Base-by-base conservation (phyloP, 2,888 invertebrate species). In the Halictus quadricinctus region DNA sequence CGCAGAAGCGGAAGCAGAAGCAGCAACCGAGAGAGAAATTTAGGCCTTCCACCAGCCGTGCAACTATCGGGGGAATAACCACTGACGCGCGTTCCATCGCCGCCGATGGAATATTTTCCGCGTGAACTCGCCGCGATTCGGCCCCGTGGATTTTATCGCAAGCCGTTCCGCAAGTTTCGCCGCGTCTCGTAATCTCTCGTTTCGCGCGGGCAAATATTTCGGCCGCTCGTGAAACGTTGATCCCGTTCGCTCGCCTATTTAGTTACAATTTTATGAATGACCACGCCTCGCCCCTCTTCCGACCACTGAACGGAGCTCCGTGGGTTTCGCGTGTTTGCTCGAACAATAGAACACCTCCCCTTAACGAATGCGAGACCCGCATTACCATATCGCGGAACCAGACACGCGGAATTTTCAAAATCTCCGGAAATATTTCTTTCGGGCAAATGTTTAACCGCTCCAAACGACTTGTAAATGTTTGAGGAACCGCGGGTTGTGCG, bases 41-140 rank as follows among this genome's bases (percentile, higher is more conserved):
- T 75, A 54, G 70, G 69, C 58, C 58, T 70, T 25, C n/a, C 29
- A 18, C 70, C 13, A 66, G 8, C 48, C 21, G 66, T 21, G 2
- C 7, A 36, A 54, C 50, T 60, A n/a, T 46, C 73, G 13, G 7
- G 69, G 76, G 69, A 69, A 69, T 43, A 48, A 18, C 72, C 72
- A 25, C 29, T 48, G 48, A 72, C 72, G 72, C 72, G 29, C 72
- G 29, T 48, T 29, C 29, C 46, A 72, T 48, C 72, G 69, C 15
- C 48, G 12, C 21, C 69, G 69, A 41, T n/a, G 69, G 41, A 72
- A 72, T 18, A 72, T 72, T 72, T 72, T 72, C 48, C 48, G 21
- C 48, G 25, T 29, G 29, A 46, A 72, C 43, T 29, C 15, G 18
- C 29, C 36, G 60, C 46, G 46, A 46, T 43, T n/a, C 13, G 46